A percentile compares a stretch with the other conserved stretches of the same genome.
These are phyloP conservation scores for Drosophila pachea DNA, from an alignment of 1,140 invertebrate species.

Conservation along the genomic window DNA sequence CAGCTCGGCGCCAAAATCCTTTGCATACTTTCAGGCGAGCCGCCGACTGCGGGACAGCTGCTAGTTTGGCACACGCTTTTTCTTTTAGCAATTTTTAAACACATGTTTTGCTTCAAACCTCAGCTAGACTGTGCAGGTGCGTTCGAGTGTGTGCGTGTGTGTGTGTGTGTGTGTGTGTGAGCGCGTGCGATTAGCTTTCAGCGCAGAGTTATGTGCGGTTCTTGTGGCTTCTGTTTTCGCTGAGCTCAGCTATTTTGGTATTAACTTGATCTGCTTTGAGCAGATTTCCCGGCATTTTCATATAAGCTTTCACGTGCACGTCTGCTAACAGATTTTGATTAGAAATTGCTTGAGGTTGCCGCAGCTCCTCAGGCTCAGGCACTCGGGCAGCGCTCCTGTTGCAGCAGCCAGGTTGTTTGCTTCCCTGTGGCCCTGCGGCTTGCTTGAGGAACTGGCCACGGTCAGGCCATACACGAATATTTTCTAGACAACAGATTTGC, in stretches of 20 bases:
- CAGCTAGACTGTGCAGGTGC: neutral
- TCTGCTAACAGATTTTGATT: constrained; percentile 53
- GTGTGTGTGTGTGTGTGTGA: too few relatives aligned
- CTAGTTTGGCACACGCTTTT: constrained; percentile 6
- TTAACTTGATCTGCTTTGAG: constrained; percentile 64
- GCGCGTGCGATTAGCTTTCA: constrained; percentile 49
- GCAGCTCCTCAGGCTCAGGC: constrained; percentile 1
- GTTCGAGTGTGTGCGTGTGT: constrained; percentile 8
- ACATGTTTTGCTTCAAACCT: constrained; percentile 9
- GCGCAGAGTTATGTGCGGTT: constrained; percentile 58
- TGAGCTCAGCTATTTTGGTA: constrained; percentile 64
- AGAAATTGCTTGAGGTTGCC: constrained; percentile 59
- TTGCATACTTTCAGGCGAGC: constrained; percentile 55
- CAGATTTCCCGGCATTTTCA: constrained; percentile 57
- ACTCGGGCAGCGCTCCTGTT: neutral
- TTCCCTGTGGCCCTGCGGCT: constrained; percentile 1
- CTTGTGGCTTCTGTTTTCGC: constrained; percentile 41
- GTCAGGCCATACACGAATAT: neutral
- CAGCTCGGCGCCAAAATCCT: constrained; percentile 40
- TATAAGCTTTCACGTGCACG: constrained; percentile 43
- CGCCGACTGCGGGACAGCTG: constrained; percentile 5
- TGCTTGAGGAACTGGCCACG: neutral
- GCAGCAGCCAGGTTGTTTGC: constrained; percentile 4
- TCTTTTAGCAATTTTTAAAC: constrained; percentile 31
- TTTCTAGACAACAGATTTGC: neutral